Conservation (phyloP, 2,888 invertebrate species). For the Adineta ricciae region DNA sequence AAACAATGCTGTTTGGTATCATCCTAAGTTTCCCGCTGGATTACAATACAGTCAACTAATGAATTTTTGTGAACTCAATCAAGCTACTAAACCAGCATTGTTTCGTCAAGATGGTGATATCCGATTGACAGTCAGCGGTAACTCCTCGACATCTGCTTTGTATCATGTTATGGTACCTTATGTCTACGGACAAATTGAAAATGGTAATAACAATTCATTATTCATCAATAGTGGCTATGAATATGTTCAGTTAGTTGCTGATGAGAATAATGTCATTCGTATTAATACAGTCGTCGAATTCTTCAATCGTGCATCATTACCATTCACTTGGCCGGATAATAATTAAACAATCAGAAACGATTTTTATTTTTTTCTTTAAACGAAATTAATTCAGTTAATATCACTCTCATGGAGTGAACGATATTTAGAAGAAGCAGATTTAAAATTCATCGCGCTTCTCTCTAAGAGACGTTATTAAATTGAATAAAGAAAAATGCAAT, state of each 20-base stretch:
- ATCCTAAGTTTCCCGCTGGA: neutral
- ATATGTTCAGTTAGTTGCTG: neutral
- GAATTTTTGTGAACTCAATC: neutral
- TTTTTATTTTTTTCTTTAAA: too few species aligned
- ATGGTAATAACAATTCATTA: neutral
- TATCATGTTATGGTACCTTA: conserved; percentile 14
- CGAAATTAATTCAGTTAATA: too few species aligned
- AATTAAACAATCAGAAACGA: neutral
- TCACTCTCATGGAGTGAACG: too few species aligned
- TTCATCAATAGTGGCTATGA: conserved; percentile 14
- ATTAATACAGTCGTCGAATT: neutral
- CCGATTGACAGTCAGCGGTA: neutral
- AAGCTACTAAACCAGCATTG: neutral
- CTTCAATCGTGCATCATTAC: conserved; percentile 1
- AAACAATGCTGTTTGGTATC: neutral
- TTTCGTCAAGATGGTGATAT: conserved; percentile 5
- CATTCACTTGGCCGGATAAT: neutral
- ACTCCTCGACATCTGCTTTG: neutral
- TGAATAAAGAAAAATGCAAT: too few species aligned
- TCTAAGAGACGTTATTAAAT: too few species aligned
- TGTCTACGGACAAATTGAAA: conserved; percentile 16
- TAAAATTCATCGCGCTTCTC: too few species aligned
- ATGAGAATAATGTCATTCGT: neutral
- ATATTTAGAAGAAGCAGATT: too few species aligned
- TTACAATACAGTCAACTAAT: neutral